Percentiles rank a stretch among this genome's conserved stretches.
phyloP scores from a whole-genome alignment of 2,888 invertebrate species.

The Ametastegia equiseti region DNA sequence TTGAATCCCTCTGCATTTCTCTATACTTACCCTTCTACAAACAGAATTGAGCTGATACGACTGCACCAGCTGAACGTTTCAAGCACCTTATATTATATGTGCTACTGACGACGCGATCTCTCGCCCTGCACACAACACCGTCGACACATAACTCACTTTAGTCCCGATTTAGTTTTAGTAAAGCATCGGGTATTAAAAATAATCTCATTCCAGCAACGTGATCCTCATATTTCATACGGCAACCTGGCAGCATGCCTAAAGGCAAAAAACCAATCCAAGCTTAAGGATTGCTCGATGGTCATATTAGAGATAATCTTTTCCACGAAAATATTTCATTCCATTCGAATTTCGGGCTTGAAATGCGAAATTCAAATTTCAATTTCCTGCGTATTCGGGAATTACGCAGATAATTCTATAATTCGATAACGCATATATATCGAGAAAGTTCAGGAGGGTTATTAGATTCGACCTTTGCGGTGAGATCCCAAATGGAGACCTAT shows the following conservation, averaged over 20 bases:
- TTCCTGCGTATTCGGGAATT: neutral
- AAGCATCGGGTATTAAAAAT: conserved; percentile 24
- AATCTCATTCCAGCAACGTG: conserved; percentile 18
- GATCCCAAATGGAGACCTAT: conserved; percentile 11
- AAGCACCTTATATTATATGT: neutral
- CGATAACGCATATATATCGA: neutral
- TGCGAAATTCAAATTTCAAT: neutral
- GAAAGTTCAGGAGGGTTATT: neutral
- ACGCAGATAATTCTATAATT: neutral
- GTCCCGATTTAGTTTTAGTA: conserved; percentile 16
- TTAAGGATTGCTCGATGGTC: conserved; percentile 11
- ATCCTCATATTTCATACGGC: conserved; percentile 14
- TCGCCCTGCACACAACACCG: neutral
- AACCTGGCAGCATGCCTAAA: conserved; percentile 20
- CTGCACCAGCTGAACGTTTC: neutral
- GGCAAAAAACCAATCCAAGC: neutral
- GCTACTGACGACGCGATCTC: neutral
- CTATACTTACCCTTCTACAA: neutral
- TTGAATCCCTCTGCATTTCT: conserved; percentile 6
- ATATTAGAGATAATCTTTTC: conserved; percentile 2
- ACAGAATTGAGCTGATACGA: conserved; percentile 17
- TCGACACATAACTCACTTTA: conserved; percentile 31
- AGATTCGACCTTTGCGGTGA: neutral
- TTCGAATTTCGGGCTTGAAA: neutral
- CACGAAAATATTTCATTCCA: neutral